phyloP scores from a whole-genome alignment of 2,888 invertebrate species.

The Drosophila greeni region DNA sequence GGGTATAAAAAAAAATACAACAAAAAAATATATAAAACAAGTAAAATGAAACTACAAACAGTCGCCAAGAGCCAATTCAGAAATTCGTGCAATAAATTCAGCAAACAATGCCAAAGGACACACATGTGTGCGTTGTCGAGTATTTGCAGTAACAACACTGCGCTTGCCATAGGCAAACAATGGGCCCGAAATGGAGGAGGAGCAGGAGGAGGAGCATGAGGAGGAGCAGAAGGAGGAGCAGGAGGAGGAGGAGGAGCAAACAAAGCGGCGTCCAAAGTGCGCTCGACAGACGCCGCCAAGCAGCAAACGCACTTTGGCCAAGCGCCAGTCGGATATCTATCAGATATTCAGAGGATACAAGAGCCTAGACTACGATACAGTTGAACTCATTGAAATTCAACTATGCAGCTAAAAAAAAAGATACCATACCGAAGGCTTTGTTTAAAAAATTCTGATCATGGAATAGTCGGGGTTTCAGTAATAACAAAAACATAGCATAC shows the following conservation, averaged over 20 bases:
- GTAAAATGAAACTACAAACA: constrained; percentile 63
- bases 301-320: constrained; percentile 60
- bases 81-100: constrained; percentile 71
- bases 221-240: not conserved
- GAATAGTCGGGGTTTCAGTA: not conserved
- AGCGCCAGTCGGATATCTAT: constrained; percentile 43
- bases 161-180: constrained; percentile 53
- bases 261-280: constrained; percentile 42
- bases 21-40: constrained; percentile 45
- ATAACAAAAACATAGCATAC: too few relatives aligned
- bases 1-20: constrained; percentile 26
- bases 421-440: not conserved
- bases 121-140: constrained; percentile 43
- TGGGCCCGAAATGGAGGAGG: constrained; percentile 23
- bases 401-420: too few relatives aligned
- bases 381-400: constrained; percentile 10
- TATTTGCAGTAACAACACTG: constrained; percentile 37
- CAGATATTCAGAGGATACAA: constrained; percentile 22
- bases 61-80: constrained; percentile 67
- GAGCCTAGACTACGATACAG: constrained; percentile 11
- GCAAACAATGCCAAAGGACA: constrained; percentile 63
- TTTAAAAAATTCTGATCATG: not conserved
- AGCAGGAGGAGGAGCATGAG: constrained; percentile 1
- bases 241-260: constrained; percentile 35
- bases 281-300: constrained; percentile 45